Percentiles rank a stretch among this genome's conserved stretches.
Conservation (phyloP, 1,140 invertebrate species). For the Drosophila tsacasi region DNA sequence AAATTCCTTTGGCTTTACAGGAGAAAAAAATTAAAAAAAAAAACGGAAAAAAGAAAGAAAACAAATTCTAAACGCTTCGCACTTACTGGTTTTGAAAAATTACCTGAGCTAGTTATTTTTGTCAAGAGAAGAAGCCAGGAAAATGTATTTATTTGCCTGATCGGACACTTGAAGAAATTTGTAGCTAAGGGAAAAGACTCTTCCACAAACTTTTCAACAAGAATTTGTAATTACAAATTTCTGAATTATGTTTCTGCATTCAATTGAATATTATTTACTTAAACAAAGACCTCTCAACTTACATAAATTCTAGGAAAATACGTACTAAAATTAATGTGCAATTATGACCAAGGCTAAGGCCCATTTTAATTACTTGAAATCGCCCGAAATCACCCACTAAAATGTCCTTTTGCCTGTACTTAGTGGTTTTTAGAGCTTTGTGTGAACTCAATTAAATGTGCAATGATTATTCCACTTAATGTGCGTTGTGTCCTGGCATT, state of each 20-base stretch:
- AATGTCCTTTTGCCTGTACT: background rate
- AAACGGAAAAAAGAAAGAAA: background rate
- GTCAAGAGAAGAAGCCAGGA: background rate
- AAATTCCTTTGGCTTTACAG: background rate
- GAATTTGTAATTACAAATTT: background rate
- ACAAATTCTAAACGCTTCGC: constrained; percentile 14
- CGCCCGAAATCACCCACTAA: background rate
- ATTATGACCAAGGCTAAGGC: background rate
- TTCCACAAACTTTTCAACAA: background rate
- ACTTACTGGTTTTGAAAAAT: constrained; percentile 18
- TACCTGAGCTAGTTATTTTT: background rate
- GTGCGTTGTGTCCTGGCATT: background rate
- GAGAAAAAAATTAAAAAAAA: background rate
- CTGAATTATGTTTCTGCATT: background rate
- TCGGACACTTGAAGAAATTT: background rate
- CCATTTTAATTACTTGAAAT: background rate
- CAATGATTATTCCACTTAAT: constrained; percentile 7
- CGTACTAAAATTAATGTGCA: background rate
- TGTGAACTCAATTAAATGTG: constrained; percentile 6
- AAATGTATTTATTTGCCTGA: background rate
- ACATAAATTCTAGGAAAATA: background rate
- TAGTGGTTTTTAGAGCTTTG: background rate
- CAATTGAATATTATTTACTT: background rate
- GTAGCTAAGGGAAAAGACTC: background rate
- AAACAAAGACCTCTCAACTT: background rate